Percentiles rank a stretch among this genome's conserved stretches.
Conservation (phyloP, 2,888 invertebrate species). For the Drosophila anomalata region DNA sequence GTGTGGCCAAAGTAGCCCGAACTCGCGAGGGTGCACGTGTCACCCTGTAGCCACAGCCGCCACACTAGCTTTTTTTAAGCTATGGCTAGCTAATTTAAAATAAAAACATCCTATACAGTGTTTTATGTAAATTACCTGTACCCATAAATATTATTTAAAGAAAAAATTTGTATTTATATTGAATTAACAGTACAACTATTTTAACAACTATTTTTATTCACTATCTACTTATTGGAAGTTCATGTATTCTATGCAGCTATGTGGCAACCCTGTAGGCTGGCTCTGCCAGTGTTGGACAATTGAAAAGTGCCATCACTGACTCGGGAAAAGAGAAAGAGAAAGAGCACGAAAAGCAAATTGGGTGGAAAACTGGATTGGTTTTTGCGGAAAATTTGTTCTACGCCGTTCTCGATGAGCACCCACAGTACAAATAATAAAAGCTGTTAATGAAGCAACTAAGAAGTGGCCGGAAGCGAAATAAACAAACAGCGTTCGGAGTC, state of each 20-base stretch:
- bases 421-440: constrained; percentile 5
- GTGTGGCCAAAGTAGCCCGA: neutral
- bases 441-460: constrained; percentile 5
- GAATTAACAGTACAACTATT: no score
- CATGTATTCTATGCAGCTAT: no score
- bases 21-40: neutral
- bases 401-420: constrained; percentile 30
- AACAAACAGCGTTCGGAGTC: neutral
- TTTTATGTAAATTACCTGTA: no score
- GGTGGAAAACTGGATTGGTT: constrained; percentile 64
- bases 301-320: neutral
- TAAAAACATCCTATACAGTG: no score
- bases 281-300: neutral
- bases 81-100: no score
- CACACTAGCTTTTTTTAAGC: neutral
- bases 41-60: neutral
- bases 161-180: no score
- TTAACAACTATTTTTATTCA: no score
- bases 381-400: constrained; percentile 60
- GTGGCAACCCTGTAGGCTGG: no score
- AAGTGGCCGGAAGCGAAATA: neutral
- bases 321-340: constrained; percentile 8
- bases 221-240: no score
- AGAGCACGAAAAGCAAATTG: constrained; percentile 63
- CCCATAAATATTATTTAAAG: no score